Percentiles rank a stretch among this genome's conserved stretches.
phyloP scores from a whole-genome alignment of 2,113 vertebrate species.

The Nibea coibor region DNA sequence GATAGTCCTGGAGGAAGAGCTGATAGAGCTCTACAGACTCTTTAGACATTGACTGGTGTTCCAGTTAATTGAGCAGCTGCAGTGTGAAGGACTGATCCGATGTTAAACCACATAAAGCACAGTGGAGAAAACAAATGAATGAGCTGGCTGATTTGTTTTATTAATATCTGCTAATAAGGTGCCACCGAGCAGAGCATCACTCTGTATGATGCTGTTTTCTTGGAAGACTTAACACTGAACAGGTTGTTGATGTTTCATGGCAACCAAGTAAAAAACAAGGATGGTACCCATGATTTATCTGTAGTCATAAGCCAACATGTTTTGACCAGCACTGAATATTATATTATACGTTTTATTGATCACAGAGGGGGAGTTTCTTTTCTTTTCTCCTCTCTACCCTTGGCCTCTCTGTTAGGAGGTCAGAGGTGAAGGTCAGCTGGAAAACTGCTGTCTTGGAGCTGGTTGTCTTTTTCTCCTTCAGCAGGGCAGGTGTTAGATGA shows the following conservation, averaged over 20 bases:
- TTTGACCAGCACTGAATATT: background rate
- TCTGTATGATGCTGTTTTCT: background rate
- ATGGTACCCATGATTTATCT: background rate
- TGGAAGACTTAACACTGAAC: background rate
- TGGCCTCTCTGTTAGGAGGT: background rate
- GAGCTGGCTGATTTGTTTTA: conserved; percentile 2
- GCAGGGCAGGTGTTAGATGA: conserved; percentile 1
- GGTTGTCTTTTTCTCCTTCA: background rate
- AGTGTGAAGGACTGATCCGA: background rate
- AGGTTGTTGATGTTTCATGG: background rate
- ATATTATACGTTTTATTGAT: background rate
- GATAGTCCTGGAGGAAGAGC: background rate
- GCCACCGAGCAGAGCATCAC: background rate
- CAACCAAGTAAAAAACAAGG: background rate
- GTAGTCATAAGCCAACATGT: background rate
- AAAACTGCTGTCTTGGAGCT: background rate
- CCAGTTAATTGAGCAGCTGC: conserved; percentile 6
- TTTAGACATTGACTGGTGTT: background rate
- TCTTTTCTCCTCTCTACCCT: background rate
- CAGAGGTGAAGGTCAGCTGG: conserved; percentile 3
- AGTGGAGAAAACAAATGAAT: background rate
- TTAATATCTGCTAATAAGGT: background rate
- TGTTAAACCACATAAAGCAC: background rate
- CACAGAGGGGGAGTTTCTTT: background rate
- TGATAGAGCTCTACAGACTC: background rate